Evolutionary conservation across 2,888 invertebrate species (phyloP), one percentile per base, ranked within the genome.

Genomic region (Bellardia bayeri): DNA sequence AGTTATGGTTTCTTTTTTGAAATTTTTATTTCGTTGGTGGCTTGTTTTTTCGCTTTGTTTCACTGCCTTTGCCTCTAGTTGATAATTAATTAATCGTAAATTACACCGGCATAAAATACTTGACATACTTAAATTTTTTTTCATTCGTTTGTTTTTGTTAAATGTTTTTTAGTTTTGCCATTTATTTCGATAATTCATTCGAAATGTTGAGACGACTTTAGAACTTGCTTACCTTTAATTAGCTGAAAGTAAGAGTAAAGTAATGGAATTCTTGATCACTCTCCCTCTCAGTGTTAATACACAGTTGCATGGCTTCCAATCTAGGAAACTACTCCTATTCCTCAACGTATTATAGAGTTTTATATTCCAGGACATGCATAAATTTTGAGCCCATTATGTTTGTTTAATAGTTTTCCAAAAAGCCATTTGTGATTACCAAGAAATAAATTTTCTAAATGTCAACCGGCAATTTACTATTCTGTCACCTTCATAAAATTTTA

Each of bases 61-160:
- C 42, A 80, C 71, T 56, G 81, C 40, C 82, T 71, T 80, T 84
- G 66, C 66, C 45, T 80, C 75, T 81, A 76, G 75, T 87, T 86
- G 86, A 86, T 89, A 89, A 90, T 90, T 90, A 90, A 90, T 89
- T 89, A 90, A 90, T 89, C 89, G 89, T 90, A 91, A 92, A 92
- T 92, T 92, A 92, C 91, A 91, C 92, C 92, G 91, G 92, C 90
- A 91, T 89, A 89, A 91, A 92, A 91, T 91, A 76, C 91, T 91
- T 92, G 92, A 92, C 92, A 92, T 92, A 92, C 90, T 90, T 92
- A 40, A 56, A 33, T 33, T 64, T 56, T 90, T 88, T 81, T 89
- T 88, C 85, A 74, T 37, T 37, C 5, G 23, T 72, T 72, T 66
- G 85, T 83, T 88, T 86, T 16, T 63, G 23, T 16, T 45, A 74